phyloP scores from a whole-genome alignment of 1,140 invertebrate species.

The Nebria ingens region DNA sequence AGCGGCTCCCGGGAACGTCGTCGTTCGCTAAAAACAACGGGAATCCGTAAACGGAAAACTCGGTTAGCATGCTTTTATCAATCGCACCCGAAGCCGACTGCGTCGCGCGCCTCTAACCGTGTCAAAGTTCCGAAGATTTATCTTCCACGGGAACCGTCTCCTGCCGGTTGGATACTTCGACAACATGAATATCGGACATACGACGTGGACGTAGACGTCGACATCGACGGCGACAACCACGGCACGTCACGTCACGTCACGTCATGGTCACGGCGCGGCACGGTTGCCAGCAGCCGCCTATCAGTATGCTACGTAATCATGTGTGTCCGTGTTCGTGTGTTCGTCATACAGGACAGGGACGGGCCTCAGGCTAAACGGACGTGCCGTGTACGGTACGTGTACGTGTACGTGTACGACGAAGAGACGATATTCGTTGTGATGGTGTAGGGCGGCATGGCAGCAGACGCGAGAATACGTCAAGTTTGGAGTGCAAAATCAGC shows the following conservation, averaged over 20 bases:
- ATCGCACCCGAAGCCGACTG: neutral
- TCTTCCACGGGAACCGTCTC: neutral
- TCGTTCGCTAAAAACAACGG: slow-evolving; percentile 3
- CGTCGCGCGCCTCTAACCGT: neutral
- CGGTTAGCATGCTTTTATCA: slow-evolving; percentile 5
- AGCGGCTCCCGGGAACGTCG: neutral
- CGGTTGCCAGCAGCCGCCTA: too few relatives aligned
- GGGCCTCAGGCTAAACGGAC: too few relatives aligned
- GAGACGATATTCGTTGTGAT: too few relatives aligned
- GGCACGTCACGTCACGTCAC: too few relatives aligned
- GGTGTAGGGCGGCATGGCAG: neutral
- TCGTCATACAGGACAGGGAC: neutral
- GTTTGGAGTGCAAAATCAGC: slow-evolving; percentile 25
- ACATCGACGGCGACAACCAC: too few relatives aligned
- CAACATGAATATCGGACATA: too few relatives aligned
- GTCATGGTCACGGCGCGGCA: too few relatives aligned
- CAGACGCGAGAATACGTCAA: neutral
- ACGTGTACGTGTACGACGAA: too few relatives aligned
- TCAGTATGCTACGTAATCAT: neutral
- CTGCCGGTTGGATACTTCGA: too few relatives aligned
- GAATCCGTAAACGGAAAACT: slow-evolving; percentile 6
- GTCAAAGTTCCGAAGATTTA: neutral
- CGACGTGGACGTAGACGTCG: too few relatives aligned
- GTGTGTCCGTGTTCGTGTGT: neutral
- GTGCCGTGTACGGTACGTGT: too few relatives aligned